Percentiles rank a stretch among this genome's conserved stretches.
phyloP scores from a whole-genome alignment of 2,888 invertebrate species.

The Penaeus monodon region DNA sequence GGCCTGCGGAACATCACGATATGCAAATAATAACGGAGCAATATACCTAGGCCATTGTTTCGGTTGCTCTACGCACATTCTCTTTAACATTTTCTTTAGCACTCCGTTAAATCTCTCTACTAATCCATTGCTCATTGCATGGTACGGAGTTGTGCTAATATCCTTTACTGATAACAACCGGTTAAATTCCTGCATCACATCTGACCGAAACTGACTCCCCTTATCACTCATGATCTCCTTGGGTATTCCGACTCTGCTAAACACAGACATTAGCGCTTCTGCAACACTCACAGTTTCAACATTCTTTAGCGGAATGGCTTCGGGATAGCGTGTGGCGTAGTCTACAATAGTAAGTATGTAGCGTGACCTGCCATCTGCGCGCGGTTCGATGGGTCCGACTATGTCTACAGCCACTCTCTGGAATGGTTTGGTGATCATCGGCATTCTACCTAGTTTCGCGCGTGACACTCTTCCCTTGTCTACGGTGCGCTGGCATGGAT shows the following conservation, averaged over 20 bases:
- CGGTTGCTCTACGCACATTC: constrained; percentile 4
- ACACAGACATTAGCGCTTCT: no score
- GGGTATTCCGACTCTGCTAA: no score
- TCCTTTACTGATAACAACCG: no score
- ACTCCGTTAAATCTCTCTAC: not conserved
- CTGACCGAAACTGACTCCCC: no score
- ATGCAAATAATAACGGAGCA: no score
- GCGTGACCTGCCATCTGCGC: not conserved
- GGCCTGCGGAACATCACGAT: no score
- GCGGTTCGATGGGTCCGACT: constrained; percentile 3
- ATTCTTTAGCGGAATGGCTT: constrained; percentile 6
- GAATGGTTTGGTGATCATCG: constrained; percentile 5
- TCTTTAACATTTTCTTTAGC: not conserved
- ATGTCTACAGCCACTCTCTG: constrained; percentile 8
- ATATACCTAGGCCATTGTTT: not conserved
- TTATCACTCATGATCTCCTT: no score
- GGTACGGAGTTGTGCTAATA: no score
- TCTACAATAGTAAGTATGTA: constrained; percentile 23
- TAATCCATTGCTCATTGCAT: no score
- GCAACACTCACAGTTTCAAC: not conserved
- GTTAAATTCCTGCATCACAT: no score
- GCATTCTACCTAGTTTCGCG: not conserved
- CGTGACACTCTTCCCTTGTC: not conserved
- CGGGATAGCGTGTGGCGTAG: constrained; percentile 15
- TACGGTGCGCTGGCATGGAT: no score